Conservation (phyloP, 2,797 vertebrate species). For the Oceanodroma leucorhoa region DNA sequence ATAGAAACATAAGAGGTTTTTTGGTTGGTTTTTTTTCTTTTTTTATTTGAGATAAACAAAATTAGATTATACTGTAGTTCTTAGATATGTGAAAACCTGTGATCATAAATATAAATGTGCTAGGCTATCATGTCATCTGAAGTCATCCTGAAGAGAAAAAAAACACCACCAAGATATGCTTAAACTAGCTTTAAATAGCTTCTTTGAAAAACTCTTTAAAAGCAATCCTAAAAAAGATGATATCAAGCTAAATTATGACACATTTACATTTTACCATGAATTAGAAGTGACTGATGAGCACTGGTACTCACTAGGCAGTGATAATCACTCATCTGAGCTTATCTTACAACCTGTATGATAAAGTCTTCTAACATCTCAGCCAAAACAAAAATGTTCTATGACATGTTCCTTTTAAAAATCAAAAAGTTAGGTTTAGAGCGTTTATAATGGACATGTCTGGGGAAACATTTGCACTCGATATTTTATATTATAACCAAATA, state of each 20-base stretch:
- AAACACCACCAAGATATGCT: not conserved
- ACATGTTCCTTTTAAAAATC: not conserved
- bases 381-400: not conserved
- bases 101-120: not conserved
- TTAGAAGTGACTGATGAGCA: not conserved
- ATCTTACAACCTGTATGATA: not conserved
- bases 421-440: not conserved
- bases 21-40: not conserved
- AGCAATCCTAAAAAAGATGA: not conserved
- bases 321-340: not conserved
- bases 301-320: not conserved
- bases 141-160: not conserved
- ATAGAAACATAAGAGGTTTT: not conserved
- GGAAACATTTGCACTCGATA: not conserved
- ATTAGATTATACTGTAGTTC: not conserved
- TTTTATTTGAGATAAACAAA: not conserved
- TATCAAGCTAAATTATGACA: not conserved
- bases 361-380: not conserved
- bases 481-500: not conserved
- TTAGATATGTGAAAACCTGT: not conserved
- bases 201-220: not conserved
- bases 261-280: not conserved
- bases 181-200: not conserved
- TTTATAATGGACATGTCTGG: not conserved
- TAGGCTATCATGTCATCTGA: not conserved